Evolutionary conservation across 1,140 invertebrate genomes (phyloP).

Genomic region (Papilio dardanus): DNA sequence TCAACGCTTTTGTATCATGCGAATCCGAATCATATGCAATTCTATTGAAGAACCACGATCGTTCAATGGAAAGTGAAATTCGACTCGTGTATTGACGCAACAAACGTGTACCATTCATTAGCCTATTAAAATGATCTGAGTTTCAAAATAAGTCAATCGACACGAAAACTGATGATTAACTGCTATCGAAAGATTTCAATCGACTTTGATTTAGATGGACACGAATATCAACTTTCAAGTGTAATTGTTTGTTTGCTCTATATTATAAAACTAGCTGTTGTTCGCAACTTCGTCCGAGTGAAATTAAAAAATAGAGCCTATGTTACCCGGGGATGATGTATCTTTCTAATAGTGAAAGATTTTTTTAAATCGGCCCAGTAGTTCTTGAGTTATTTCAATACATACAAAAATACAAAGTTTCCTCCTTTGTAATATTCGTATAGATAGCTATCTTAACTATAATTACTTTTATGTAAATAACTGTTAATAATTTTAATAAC

Average conservation of each 20-base stretch:
- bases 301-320: too few species aligned
- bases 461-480: too few species aligned
- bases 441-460: too few species aligned
- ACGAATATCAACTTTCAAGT: conserved; percentile 18
- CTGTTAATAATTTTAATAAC: too few species aligned
- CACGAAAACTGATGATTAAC: conserved; percentile 33
- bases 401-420: too few species aligned
- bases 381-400: too few species aligned
- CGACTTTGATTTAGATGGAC: conserved; percentile 16
- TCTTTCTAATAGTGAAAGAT: too few species aligned
- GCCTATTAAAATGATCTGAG: conserved; percentile 34
- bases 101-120: conserved; percentile 36
- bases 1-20: neutral
- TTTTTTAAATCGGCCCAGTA: too few species aligned
- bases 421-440: too few species aligned
- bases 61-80: conserved; percentile 26
- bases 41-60: conserved; percentile 23
- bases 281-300: too few species aligned
- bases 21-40: conserved; percentile 20
- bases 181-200: conserved; percentile 21
- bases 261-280: too few species aligned
- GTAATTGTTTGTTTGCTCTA: conserved; percentile 6
- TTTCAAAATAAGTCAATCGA: conserved; percentile 40
- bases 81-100: conserved; percentile 28
- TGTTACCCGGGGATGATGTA: too few species aligned